phyloP scores from a whole-genome alignment of 2,113 vertebrate genomes.

The Malurus elegans region DNA sequence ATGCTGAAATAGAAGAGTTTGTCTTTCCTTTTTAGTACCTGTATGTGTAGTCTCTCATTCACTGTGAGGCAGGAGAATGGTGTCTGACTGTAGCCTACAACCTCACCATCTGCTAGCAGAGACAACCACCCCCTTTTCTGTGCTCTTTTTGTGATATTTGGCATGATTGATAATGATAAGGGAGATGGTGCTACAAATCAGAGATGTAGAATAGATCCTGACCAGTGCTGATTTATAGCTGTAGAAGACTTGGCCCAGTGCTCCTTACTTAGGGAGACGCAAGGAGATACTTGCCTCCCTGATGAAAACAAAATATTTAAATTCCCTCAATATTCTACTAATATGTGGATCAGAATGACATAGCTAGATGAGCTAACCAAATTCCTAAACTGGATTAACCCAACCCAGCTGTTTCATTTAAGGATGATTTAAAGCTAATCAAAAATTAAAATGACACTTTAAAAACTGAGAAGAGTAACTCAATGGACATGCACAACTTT shows the following conservation, averaged over 20 bases:
- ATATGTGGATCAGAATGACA: constrained; percentile 48
- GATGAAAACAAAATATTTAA: constrained; percentile 43
- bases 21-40: not conserved
- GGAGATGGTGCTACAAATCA: not conserved
- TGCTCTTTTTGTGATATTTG: not conserved
- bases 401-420: constrained; percentile 20
- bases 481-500: not conserved
- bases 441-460: not conserved
- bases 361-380: constrained; percentile 39
- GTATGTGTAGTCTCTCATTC: not conserved
- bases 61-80: not conserved
- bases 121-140: not conserved
- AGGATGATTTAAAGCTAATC: not conserved
- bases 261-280: not conserved
- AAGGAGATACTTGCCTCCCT: not conserved
- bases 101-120: not conserved
- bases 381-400: constrained; percentile 46
- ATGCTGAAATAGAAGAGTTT: not conserved
- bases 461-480: not conserved
- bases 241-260: not conserved
- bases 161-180: not conserved
- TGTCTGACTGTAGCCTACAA: not conserved
- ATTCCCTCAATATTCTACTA: constrained; percentile 44
- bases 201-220: not conserved
- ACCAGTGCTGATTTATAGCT: not conserved